These are phyloP conservation scores for Herminia tarsipennalis DNA, from an alignment of 2,888 invertebrate species.

Conservation along the genomic window DNA sequence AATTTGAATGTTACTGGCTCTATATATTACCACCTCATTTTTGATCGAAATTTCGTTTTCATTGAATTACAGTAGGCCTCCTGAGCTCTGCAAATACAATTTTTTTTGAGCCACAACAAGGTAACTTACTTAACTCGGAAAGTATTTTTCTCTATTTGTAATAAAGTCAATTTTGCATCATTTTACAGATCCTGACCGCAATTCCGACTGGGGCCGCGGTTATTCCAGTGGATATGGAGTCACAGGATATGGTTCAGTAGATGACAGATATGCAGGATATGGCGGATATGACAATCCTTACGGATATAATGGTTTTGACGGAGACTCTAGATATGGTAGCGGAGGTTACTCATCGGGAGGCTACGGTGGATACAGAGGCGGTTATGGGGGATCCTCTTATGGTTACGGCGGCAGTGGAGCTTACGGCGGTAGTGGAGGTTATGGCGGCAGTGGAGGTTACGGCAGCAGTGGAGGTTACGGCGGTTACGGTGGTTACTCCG, in stretches of 20 bases:
- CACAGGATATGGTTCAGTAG: conserved; percentile 61
- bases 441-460: conserved; percentile 18
- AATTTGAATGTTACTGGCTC: no score
- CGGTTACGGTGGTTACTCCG: conserved; percentile 86
- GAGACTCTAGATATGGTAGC: no score
- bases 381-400: conserved; percentile 13
- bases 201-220: conserved; percentile 66
- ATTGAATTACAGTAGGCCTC: no score
- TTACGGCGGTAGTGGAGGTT: conserved; percentile 10
- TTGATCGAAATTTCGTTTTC: no score
- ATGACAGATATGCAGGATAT: conserved; percentile 55
- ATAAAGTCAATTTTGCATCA: no score
- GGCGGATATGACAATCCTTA: conserved; percentile 17
- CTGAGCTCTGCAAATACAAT: no score
- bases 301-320: conserved; percentile 6
- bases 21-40: no score
- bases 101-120: no score
- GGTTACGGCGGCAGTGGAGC: conserved; percentile 1
- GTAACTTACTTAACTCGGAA: no score
- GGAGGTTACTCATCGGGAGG: no score
- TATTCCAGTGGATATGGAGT: conserved; percentile 52
- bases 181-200: conserved; percentile 56
- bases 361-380: conserved; percentile 27
- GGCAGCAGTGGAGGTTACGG: conserved; percentile 54
- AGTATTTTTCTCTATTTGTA: no score